These are phyloP conservation scores for Drosophila buzzatii DNA, from an alignment of 2,888 invertebrate genomes.

Conservation along the genomic window DNA sequence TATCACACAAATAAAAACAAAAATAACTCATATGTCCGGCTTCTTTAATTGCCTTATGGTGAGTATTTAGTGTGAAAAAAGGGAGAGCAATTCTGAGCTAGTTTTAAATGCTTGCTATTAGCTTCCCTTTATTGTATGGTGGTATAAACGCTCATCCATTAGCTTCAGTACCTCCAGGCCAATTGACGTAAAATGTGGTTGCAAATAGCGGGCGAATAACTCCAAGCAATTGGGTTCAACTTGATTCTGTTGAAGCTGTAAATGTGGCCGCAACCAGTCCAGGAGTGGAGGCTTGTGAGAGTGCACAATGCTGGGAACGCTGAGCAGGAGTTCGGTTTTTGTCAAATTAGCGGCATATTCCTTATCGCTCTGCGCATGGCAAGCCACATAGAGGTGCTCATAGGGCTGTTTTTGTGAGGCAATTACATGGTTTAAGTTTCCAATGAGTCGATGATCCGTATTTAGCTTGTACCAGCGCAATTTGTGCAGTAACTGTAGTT, in stretches of 20 bases:
- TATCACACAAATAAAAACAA: conserved; percentile 76
- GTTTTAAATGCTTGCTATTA: too few relatives aligned
- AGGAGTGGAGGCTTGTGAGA: conserved; percentile 97
- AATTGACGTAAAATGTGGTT: conserved; percentile 93
- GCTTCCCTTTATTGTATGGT: conserved; percentile 15
- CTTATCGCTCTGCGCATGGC: conserved; percentile 60
- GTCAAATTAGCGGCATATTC: conserved; percentile 74
- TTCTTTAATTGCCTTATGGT: background rate
- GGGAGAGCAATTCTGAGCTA: too few relatives aligned
- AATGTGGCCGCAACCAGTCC: conserved; percentile 86
- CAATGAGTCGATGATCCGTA: conserved; percentile 88
- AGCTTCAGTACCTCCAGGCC: conserved; percentile 95
- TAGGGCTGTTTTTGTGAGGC: conserved; percentile 92
- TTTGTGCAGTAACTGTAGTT: conserved; percentile 89
- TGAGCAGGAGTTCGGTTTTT: conserved; percentile 89
- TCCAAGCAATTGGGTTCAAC: conserved; percentile 89
- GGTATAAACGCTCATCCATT: conserved; percentile 87
- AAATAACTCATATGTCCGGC: background rate
- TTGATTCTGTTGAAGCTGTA: conserved; percentile 84
- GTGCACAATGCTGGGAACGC: conserved; percentile 96
- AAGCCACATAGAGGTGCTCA: conserved; percentile 91
- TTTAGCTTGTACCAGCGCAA: conserved; percentile 94
- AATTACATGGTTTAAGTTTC: conserved; percentile 86
- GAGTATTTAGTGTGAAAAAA: background rate
- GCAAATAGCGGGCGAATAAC: conserved; percentile 95